These are phyloP conservation scores for Nysson spinosus DNA, from an alignment of 2,888 invertebrate species.

Conservation along the genomic window DNA sequence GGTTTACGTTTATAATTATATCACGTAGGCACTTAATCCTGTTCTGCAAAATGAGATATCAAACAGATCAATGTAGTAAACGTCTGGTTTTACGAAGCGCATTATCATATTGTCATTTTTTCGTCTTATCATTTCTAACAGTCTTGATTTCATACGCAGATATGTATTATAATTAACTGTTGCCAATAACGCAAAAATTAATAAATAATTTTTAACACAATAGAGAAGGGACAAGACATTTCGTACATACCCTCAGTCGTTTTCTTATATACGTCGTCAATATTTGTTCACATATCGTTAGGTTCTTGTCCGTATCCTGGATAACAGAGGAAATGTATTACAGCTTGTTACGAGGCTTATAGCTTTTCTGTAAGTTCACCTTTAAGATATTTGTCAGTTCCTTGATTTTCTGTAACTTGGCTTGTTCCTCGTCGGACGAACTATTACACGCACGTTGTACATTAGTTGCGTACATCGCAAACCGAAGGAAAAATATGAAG, in stretches of 20 bases:
- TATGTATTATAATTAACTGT: background rate
- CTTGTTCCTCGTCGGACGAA: slow-evolving; percentile 42
- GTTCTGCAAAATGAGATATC: too few relatives aligned
- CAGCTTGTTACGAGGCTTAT: background rate
- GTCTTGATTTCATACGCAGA: too few relatives aligned
- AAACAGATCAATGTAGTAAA: too few relatives aligned
- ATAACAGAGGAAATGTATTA: slow-evolving; percentile 7
- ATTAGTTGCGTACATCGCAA: slow-evolving; percentile 42
- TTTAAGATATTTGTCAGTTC: slow-evolving; percentile 61
- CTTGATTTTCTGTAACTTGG: slow-evolving; percentile 58
- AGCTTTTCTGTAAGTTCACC: slow-evolving; percentile 35
- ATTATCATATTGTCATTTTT: too few relatives aligned
- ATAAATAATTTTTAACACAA: slow-evolving; percentile 4
- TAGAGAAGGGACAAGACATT: slow-evolving; percentile 10
- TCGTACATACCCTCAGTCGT: slow-evolving; percentile 61
- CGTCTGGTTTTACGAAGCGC: too few relatives aligned
- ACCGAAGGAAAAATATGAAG: too few relatives aligned
- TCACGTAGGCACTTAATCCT: too few relatives aligned
- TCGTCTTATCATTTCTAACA: too few relatives aligned
- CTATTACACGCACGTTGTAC: slow-evolving; percentile 13
- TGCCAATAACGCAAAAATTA: background rate
- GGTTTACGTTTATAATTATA: too few relatives aligned
- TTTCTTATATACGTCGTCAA: slow-evolving; percentile 62
- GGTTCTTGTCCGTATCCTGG: slow-evolving; percentile 68
- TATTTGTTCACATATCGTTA: slow-evolving; percentile 69